Conservation (phyloP, 2,113 vertebrate genomes). For the Lophochroa leadbeateri region DNA sequence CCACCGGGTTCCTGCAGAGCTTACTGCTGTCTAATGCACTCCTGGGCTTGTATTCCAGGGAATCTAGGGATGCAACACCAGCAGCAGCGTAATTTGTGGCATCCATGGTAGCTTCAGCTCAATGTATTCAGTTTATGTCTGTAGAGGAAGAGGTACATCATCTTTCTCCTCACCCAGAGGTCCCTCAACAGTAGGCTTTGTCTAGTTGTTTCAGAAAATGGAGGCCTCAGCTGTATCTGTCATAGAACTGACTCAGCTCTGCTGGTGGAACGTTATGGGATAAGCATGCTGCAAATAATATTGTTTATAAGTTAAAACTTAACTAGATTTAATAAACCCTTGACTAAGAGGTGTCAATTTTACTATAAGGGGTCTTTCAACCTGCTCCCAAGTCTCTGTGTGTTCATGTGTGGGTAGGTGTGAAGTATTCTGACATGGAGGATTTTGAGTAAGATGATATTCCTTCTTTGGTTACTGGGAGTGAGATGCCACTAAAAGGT, state of each 20-base stretch:
- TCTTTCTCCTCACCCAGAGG: background rate
- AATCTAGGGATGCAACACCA: background rate
- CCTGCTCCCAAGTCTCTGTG: background rate
- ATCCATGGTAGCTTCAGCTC: background rate
- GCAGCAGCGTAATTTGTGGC: background rate
- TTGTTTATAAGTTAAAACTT: background rate
- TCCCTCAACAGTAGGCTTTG: background rate
- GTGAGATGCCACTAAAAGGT: background rate
- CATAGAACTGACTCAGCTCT: background rate
- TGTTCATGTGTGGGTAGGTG: background rate
- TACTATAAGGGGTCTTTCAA: background rate
- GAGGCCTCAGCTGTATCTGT: background rate
- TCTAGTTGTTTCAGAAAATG: background rate
- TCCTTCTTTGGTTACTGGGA: background rate
- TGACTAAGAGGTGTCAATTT: background rate
- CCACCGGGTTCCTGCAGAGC: background rate
- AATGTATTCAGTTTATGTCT: background rate
- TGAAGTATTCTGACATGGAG: fast-evolving
- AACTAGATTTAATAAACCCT: background rate
- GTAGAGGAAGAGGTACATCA: background rate
- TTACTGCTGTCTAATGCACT: background rate
- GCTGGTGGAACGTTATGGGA: background rate
- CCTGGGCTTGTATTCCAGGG: background rate
- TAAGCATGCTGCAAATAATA: background rate
- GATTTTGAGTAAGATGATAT: background rate